Evolutionary conservation across 2,888 invertebrate species (phyloP).

Genomic region (Diaprepes abbreviatus): DNA sequence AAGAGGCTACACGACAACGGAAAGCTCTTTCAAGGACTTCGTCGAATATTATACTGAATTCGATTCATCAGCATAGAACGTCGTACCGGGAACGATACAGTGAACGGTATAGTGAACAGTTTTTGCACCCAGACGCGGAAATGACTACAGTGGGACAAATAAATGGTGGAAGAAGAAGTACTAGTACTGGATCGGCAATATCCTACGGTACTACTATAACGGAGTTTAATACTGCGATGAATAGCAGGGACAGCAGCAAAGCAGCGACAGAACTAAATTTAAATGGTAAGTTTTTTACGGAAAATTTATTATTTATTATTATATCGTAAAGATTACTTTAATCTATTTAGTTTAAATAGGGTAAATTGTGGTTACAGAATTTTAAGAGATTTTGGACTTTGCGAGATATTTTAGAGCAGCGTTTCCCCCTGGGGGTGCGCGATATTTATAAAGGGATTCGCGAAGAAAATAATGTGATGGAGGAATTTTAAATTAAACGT

Average conservation of each 20-base stretch:
- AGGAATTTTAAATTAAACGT: no score
- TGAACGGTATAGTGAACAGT: conserved; percentile 62
- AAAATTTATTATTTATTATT: no score
- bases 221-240: conserved; percentile 63
- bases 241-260: conserved; percentile 71
- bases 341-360: no score
- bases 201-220: conserved; percentile 70
- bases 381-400: no score
- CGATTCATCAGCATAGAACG: conserved; percentile 85
- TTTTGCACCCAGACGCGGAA: conserved; percentile 74
- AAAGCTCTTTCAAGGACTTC: conserved; percentile 88
- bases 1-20: conserved; percentile 86
- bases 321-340: no score
- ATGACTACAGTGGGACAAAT: conserved; percentile 69
- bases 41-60: conserved; percentile 87
- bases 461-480: no score
- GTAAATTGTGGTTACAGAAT: no score
- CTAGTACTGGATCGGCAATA: conserved; percentile 71
- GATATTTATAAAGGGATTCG: no score
- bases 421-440: no score
- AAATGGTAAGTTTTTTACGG: conserved; percentile 78
- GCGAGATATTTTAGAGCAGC: no score
- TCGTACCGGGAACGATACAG: conserved; percentile 71
- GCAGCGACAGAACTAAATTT: conserved; percentile 79
- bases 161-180: conserved; percentile 72